A percentile compares a stretch with the other conserved stretches of the same genome.
Conservation (phyloP, 1,140 invertebrate species). For the Mamestra configurata region DNA sequence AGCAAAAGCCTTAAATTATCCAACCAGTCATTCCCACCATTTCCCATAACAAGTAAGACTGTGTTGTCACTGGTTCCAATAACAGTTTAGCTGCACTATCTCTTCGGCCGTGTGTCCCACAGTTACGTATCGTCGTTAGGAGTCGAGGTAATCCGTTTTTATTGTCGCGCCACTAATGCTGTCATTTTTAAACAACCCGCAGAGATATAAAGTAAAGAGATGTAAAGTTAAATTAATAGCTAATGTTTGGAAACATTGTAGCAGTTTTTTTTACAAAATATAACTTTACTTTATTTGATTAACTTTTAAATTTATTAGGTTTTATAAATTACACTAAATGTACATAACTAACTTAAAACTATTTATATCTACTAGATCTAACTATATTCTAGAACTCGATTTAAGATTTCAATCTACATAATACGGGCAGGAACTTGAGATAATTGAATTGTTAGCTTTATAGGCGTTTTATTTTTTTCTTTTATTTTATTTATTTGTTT, state of each 20-base stretch:
- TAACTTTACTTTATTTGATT: no score
- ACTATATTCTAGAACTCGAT: not conserved
- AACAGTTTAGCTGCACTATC: not conserved
- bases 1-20: no score
- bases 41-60: no score
- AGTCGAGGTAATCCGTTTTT: slow-evolving; percentile 75
- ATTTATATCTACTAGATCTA: no score
- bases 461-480: no score
- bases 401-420: not conserved
- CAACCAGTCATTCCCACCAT: no score
- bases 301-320: no score
- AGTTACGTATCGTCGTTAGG: slow-evolving; percentile 60
- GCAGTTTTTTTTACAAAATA: no score
- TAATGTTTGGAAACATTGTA: not conserved
- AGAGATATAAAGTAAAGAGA: slow-evolving; percentile 23
- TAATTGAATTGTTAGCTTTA: not conserved
- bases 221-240: slow-evolving; percentile 36
- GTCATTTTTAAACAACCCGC: slow-evolving; percentile 67
- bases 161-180: slow-evolving; percentile 73
- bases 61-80: no score
- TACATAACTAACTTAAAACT: no score
- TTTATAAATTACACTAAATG: no score
- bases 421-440: not conserved
- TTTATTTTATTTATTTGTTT: no score
- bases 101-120: slow-evolving; percentile 57